Evolutionary conservation across 1,140 invertebrate genomes (phyloP).

Genomic region (Papilio glaucus): DNA sequence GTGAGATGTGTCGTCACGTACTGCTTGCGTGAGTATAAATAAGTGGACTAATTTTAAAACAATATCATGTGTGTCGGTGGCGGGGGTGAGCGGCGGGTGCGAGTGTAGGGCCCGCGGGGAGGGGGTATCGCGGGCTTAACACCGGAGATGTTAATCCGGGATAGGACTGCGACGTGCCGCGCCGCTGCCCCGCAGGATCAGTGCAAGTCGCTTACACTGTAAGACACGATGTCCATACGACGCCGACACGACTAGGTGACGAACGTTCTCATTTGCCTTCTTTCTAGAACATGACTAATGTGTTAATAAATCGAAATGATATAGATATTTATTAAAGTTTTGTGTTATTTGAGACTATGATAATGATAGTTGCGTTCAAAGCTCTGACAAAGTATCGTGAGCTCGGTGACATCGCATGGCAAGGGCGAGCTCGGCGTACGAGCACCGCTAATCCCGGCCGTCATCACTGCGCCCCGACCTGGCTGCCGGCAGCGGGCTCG

Average conservation of each 20-base stretch:
- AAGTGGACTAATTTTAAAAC: slow-evolving; percentile 32
- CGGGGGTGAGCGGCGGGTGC: not conserved
- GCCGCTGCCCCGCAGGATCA: slow-evolving; percentile 10
- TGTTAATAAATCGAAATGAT: no score
- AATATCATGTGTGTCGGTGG: not conserved
- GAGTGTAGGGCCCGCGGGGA: not conserved
- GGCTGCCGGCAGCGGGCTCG: not conserved
- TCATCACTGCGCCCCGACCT: not conserved
- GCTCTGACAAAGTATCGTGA: no score
- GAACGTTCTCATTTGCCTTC: no score
- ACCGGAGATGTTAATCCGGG: slow-evolving; percentile 32
- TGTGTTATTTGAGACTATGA: no score
- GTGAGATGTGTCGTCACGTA: not conserved
- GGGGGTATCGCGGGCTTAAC: slow-evolving; percentile 9
- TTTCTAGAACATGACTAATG: no score
- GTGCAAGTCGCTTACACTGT: not conserved
- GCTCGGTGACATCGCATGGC: not conserved
- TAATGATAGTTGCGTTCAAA: no score
- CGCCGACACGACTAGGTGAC: not conserved
- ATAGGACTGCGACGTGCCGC: slow-evolving; percentile 17
- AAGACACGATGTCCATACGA: slow-evolving; percentile 15
- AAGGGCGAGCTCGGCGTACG: no score
- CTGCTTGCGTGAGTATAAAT: slow-evolving; percentile 15
- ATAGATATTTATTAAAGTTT: no score
- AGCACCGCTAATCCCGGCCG: slow-evolving; percentile 8